Conservation (phyloP, 2,113 vertebrate genomes). For the Perccottus glenii region DNA sequence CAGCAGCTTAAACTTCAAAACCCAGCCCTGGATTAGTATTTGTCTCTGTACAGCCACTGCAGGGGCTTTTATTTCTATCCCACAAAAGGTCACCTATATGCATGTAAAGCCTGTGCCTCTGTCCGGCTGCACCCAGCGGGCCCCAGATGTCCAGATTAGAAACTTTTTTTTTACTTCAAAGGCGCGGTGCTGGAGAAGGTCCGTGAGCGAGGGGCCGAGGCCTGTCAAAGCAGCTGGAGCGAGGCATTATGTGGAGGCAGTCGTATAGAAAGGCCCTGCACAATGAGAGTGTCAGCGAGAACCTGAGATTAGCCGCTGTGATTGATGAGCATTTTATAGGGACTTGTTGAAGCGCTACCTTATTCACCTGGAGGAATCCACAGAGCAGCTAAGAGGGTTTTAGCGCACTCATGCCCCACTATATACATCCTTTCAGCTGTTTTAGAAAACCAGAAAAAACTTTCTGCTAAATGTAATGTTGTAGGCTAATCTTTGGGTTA, state of each 20-base stretch:
- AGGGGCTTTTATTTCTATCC: constrained; percentile 7
- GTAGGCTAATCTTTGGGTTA: too few species aligned
- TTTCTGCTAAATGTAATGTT: too few species aligned
- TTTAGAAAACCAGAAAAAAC: not conserved
- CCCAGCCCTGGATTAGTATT: not conserved
- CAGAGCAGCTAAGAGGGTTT: constrained; percentile 23
- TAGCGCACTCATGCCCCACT: not conserved
- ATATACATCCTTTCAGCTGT: not conserved
- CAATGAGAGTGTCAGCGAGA: constrained; percentile 75
- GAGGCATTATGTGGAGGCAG: constrained; percentile 69
- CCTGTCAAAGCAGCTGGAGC: constrained; percentile 52
- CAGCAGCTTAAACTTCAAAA: constrained; percentile 1
- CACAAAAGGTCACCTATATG: constrained; percentile 19
- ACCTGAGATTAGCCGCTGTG: constrained; percentile 74
- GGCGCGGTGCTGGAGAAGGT: constrained; percentile 39
- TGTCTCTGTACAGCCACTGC: constrained; percentile 1
- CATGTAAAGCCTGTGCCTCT: not conserved
- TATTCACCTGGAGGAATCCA: constrained; percentile 65
- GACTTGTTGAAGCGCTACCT: constrained; percentile 55
- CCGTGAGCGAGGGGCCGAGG: constrained; percentile 40
- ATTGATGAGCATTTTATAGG: constrained; percentile 75
- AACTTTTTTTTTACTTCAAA: constrained; percentile 43
- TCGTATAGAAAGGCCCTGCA: constrained; percentile 64
- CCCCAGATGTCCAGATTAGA: constrained; percentile 67
- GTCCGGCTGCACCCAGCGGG: constrained; percentile 23